Evolutionary conservation across 2,888 invertebrate genomes (phyloP), one percentile per base, ranked within the genome.

Genomic region (Dasypolia templi): DNA sequence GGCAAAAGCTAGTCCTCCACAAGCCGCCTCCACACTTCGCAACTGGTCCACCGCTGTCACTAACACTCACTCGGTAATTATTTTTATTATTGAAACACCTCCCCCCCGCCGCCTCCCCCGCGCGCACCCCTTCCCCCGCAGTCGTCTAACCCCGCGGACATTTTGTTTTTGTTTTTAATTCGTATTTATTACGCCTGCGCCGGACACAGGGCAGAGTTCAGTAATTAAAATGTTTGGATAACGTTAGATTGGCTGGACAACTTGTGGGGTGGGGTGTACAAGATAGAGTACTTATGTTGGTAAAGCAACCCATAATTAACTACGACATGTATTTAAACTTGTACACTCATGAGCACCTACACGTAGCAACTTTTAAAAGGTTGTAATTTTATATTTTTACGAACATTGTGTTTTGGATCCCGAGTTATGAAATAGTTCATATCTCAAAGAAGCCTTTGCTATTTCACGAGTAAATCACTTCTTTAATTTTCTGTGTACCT

Each of bases 41-140:
- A 42, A 77, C 85, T 72, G 77, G 85, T 84, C 84, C 76, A 84
- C 80, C 74, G 88, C 86, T 90, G 94, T 94, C 93, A 94, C 82
- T 82, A 91, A 89, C 94, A 94, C 91, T 90, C 92, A 85, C 87
- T 86, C 89, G 89, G 93, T 94, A 94, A 94, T 94, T 94, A 94
- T 87, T 87, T 87, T 87, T 87, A 87, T 87, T 87, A 93, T 93
- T 88, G 88, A 88, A 88, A 87, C 88, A 87, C 88, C 82, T 86
- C 89, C 83, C 79, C 79, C 79, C 76, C 77, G 17, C 62, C 58
- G 19, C 67, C 69, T 55, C 35, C 51, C 2, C 49, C 44, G 39
- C 84, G 63, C 78, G 83, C 79, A 46, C 49, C 42, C 0, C 14
- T 26, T 44, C 79, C 86, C 81, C 75, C 71, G 19, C 44, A 49